Evolutionary conservation across 2,888 invertebrate genomes (phyloP), one percentile per base, ranked within the genome.

Genomic region (Labia minor): DNA sequence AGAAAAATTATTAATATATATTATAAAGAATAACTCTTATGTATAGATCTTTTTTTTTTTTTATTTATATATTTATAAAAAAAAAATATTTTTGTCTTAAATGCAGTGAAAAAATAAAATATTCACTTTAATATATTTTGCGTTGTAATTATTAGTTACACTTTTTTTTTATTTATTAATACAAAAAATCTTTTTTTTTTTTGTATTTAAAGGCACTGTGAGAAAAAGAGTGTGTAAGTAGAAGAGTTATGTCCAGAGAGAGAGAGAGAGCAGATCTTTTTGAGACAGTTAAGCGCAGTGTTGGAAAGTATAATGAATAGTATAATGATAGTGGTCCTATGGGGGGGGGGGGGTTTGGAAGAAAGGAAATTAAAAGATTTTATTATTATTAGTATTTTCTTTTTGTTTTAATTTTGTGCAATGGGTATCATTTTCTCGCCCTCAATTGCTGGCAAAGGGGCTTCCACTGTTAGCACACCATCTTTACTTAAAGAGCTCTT

Each of bases 401-500:
- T n/a, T 19, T 8, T 1, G 62, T 75, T n/a, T 77, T 79, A 81
- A 75, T 83, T 83, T 73, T 85, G 85, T 72, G 88, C 87, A 74
- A 92, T 90, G 74, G 92, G 90, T 81, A 92, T 91, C 79, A 88
- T 82, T 76, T 88, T 87, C 79, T 91, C 91, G 72, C 88, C 88
- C 73, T 86, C 83, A 71, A 90, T 83, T 68, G 92, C 90, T 26
- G 97, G 97, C 76, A 98, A 83, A 1, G 97, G 97, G 20, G 97
- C 97, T 77, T 96, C 95, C 64, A 98, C 96, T 37, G 96, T 95
- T 70, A 98, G 83, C 26, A 97, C 93, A 62, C 98, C 98, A 77
- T 96, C 95, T 78, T 95, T 93, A 77, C 94, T 95, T 76, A 98
- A 82, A 63, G 95, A 95, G 26, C 95, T 96, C 78, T 92, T 92